phyloP scores from a whole-genome alignment of 2,888 invertebrate genomes.

The Odiellus spinosus region DNA sequence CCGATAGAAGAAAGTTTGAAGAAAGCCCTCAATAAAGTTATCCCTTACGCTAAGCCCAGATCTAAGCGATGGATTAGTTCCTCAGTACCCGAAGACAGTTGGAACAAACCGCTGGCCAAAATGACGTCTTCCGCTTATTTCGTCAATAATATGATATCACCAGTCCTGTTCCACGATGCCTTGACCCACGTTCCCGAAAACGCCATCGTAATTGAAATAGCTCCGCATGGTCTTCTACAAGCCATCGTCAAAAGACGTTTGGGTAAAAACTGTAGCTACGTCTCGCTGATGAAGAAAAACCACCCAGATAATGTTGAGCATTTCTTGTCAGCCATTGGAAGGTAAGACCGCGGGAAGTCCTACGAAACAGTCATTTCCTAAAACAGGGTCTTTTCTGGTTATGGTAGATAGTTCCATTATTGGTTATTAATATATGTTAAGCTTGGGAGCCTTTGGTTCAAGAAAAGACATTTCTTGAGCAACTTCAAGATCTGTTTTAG shows the following conservation, averaged over 20 bases:
- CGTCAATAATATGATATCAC: constrained; percentile 83
- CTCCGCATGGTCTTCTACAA: constrained; percentile 84
- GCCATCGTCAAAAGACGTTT: constrained; percentile 76
- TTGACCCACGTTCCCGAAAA: constrained; percentile 64
- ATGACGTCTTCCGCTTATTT: constrained; percentile 81
- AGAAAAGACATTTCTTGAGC: too few species aligned
- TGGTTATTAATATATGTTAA: too few species aligned
- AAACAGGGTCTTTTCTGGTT: too few species aligned
- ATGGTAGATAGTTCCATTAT: too few species aligned
- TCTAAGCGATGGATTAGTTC: constrained; percentile 75
- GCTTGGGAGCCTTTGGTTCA: too few species aligned
- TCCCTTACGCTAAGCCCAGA: constrained; percentile 59
- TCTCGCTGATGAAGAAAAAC: constrained; percentile 63
- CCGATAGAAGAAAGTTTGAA: constrained; percentile 61
- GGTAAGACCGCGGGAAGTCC: too few species aligned
- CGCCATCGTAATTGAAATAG: constrained; percentile 79
- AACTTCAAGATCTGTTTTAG: too few species aligned
- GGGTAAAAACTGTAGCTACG: constrained; percentile 50
- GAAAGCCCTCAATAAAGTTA: constrained; percentile 25
- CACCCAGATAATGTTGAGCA: constrained; percentile 52
- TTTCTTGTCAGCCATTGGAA: constrained; percentile 8
- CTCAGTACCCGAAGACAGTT: constrained; percentile 67
- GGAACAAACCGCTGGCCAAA: constrained; percentile 58
- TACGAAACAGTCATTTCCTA: too few species aligned
- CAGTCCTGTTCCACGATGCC: constrained; percentile 80